A percentile compares a stretch with the other conserved stretches of the same genome.
Conservation (phyloP, 2,113 vertebrate species). For the Hiodon alosoides region DNA sequence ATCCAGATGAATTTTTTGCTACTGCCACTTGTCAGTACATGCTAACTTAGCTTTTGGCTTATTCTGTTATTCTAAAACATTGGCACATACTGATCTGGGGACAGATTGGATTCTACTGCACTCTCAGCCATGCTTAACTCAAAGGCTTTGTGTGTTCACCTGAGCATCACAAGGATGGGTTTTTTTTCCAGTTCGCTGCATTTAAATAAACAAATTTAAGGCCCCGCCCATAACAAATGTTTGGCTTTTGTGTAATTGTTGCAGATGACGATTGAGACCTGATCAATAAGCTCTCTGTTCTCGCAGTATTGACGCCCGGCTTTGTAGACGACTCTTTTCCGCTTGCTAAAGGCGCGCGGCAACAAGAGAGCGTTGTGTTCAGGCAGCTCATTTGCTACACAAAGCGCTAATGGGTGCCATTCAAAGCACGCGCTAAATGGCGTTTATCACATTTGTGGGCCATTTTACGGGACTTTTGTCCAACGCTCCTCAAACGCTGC, state of each 20-base stretch:
- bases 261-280: background rate
- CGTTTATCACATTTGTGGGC: background rate
- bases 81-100: too few species aligned
- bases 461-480: background rate
- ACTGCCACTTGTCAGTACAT: too few species aligned
- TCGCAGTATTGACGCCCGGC: background rate
- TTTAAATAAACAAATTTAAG: background rate
- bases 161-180: background rate
- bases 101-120: too few species aligned
- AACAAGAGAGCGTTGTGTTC: background rate
- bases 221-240: background rate
- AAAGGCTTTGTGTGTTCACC: background rate
- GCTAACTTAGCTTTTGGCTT: too few species aligned
- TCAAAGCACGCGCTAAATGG: too few species aligned
- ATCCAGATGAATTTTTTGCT: too few species aligned
- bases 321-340: too few species aligned
- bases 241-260: background rate
- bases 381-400: conserved; percentile 3
- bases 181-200: background rate
- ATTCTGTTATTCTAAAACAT: too few species aligned
- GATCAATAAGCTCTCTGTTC: background rate
- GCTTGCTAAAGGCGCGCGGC: background rate
- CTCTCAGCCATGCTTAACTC: background rate
- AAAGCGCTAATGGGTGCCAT: background rate
- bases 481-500: background rate